phyloP scores from a whole-genome alignment of 92 coral and sea anemone genomes.

The Isaurus tuberculatus region DNA sequence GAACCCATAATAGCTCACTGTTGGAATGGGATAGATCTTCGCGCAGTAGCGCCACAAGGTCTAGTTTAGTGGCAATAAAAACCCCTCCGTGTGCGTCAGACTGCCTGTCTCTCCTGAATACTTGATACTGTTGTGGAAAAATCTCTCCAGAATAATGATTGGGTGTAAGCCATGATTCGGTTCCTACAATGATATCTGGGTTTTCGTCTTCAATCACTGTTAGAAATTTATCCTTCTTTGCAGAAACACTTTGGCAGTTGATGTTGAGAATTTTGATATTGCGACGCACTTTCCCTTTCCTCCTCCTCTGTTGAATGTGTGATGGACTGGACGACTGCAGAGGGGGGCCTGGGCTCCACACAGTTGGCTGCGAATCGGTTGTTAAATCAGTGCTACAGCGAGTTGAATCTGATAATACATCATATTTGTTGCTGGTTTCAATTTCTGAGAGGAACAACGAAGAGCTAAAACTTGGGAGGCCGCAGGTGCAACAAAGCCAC shows the following conservation, averaged over 20 bases:
- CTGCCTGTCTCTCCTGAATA: conserved; percentile 44
- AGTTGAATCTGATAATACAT: background rate
- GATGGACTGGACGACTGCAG: background rate
- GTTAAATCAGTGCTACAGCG: background rate
- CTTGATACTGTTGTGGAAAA: conserved; percentile 35
- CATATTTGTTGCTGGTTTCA: conserved; percentile 14
- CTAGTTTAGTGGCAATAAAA: conserved; percentile 16
- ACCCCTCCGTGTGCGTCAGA: conserved; percentile 51
- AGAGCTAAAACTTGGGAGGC: conserved; percentile 20
- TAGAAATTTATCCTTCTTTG: conserved; percentile 30
- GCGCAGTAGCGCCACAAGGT: conserved; percentile 8
- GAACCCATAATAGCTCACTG: conserved; percentile 47
- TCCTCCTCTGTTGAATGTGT: conserved; percentile 11
- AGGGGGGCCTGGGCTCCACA: conserved; percentile 8
- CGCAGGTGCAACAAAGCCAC: conserved; percentile 30
- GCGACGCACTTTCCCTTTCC: conserved; percentile 14
- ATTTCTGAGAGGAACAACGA: conserved; percentile 3
- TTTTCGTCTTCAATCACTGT: conserved; percentile 34
- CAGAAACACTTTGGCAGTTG: conserved; percentile 43
- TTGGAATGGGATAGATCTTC: conserved; percentile 37
- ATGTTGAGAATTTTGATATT: conserved; percentile 16
- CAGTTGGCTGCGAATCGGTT: conserved; percentile 2
- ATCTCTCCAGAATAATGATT: conserved; percentile 40
- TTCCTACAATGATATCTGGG: conserved; percentile 59
- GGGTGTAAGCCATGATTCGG: conserved; percentile 54